These are phyloP conservation scores for Hydropotes inermis DNA, from an alignment of 2,113 vertebrate species.

Conservation along the genomic window DNA sequence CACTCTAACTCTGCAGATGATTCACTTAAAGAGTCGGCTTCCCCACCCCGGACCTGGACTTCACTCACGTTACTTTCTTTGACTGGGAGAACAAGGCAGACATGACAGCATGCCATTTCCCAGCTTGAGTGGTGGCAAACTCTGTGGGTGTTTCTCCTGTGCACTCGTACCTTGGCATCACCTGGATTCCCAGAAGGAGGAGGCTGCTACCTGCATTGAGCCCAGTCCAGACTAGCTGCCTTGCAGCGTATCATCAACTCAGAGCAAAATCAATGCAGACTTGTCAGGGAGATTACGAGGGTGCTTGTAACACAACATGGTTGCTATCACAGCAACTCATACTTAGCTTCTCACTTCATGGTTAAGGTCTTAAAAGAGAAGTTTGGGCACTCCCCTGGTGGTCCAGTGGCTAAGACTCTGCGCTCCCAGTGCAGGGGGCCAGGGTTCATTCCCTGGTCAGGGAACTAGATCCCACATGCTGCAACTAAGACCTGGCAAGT, in stretches of 20 bases:
- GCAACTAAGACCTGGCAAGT: neutral
- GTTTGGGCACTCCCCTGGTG: neutral
- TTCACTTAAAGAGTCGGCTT: neutral
- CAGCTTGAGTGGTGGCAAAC: neutral
- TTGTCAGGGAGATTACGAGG: neutral
- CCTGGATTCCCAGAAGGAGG: neutral
- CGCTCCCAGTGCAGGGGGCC: neutral
- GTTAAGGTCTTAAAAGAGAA: conserved; percentile 13
- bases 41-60: neutral
- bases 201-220: neutral
- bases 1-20: neutral
- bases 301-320: neutral
- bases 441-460: neutral
- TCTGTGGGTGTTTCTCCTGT: neutral
- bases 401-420: neutral
- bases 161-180: neutral
- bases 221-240: neutral
- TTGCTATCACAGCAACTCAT: neutral
- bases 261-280: neutral
- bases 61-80: neutral
- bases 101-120: neutral
- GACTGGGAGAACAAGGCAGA: neutral
- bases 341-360: neutral
- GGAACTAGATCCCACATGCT: neutral
- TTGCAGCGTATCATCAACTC: neutral